Conservation (phyloP, 2,797 vertebrate genomes). For the Acanthurus leucopareius region DNA sequence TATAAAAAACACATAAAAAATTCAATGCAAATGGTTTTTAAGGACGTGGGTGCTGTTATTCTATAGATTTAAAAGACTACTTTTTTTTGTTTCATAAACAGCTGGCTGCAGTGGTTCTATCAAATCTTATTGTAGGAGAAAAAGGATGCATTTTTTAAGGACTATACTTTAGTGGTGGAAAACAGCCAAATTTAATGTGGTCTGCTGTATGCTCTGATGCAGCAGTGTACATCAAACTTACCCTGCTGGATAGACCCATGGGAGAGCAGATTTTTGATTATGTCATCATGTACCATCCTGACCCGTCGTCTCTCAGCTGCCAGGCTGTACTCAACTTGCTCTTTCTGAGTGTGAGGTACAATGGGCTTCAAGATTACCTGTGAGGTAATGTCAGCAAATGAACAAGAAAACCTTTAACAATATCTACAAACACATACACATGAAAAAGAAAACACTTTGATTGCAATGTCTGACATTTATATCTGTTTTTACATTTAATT, state of each 20-base stretch:
- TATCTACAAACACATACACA: not conserved
- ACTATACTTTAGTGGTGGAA: not conserved
- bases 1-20: not conserved
- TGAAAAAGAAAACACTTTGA: no score
- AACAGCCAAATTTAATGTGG: not conserved
- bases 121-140: not conserved
- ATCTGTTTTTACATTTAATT: not conserved
- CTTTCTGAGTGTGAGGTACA: slow-evolving; percentile 84
- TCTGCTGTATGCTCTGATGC: not conserved
- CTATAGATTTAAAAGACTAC: no score
- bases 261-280: slow-evolving; percentile 91
- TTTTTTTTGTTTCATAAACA: not conserved
- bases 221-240: slow-evolving; percentile 54
- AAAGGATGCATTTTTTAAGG: no score
- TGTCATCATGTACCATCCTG: slow-evolving; percentile 91
- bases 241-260: slow-evolving; percentile 78
- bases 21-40: not conserved
- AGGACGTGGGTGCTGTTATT: not conserved
- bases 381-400: not conserved
- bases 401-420: not conserved
- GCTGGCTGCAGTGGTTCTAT: not conserved
- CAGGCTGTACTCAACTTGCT: slow-evolving; percentile 92
- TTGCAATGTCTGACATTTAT: not conserved
- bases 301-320: slow-evolving; percentile 94
- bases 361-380: slow-evolving; percentile 90